Percentiles rank a stretch among this genome's conserved stretches.
These are phyloP conservation scores for Mystacornis crossleyi DNA, from an alignment of 2,113 vertebrate genomes.

Conservation along the genomic window DNA sequence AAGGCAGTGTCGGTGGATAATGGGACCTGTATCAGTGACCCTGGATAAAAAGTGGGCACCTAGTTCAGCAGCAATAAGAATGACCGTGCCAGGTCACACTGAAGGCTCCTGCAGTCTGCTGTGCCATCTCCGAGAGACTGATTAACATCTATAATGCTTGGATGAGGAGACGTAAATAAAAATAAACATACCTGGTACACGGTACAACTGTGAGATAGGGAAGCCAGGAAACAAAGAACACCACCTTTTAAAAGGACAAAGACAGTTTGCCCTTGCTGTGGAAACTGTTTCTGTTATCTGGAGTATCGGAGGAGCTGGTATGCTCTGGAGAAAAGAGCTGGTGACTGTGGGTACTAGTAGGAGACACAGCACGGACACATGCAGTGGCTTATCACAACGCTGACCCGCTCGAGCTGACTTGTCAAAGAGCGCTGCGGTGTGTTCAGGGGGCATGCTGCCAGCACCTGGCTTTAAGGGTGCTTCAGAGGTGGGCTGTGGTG, in stretches of 20 bases:
- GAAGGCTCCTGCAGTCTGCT: background rate
- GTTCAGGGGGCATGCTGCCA: background rate
- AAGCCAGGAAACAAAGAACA: background rate
- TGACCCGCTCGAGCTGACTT: background rate
- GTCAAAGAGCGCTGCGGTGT: background rate
- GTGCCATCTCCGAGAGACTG: background rate
- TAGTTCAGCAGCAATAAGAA: background rate
- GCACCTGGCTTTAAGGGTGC: background rate
- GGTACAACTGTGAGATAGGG: background rate
- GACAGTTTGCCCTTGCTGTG: background rate
- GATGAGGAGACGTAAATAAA: background rate
- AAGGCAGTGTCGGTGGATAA: background rate
- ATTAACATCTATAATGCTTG: background rate
- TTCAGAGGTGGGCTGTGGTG: background rate
- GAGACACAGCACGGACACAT: background rate
- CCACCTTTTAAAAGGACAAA: background rate
- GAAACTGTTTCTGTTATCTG: background rate
- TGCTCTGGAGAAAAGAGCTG: background rate
- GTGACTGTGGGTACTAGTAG: background rate
- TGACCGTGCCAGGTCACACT: fast-evolving
- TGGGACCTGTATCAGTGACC: background rate
- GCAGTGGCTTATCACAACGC: background rate
- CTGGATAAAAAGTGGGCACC: background rate
- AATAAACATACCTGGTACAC: background rate
- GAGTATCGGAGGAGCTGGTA: background rate